These are phyloP conservation scores for Watsonalla cultraria DNA, from an alignment of 2,888 invertebrate genomes.

Conservation along the genomic window DNA sequence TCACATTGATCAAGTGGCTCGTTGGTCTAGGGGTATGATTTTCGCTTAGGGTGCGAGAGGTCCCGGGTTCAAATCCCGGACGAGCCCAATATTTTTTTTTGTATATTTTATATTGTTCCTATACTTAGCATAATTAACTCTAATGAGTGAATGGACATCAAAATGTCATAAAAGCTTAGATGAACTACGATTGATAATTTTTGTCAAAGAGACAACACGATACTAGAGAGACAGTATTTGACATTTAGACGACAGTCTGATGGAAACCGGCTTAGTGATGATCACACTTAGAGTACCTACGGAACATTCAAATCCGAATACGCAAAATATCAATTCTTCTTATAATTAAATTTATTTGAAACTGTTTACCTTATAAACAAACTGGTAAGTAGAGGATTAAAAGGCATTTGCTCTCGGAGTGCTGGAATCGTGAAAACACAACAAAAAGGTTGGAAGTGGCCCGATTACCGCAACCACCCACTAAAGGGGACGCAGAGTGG, in stretches of 20 bases:
- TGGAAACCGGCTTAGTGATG: too few relatives aligned
- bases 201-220: too few relatives aligned
- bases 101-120: background rate
- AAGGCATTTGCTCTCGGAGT: background rate
- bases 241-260: too few relatives aligned
- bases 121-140: background rate
- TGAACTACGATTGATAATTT: too few relatives aligned
- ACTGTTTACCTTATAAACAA: background rate
- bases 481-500: background rate
- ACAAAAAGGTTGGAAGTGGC: background rate
- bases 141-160: too few relatives aligned
- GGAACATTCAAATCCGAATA: too few relatives aligned
- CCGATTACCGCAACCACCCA: background rate
- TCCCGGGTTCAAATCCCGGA: slow-evolving; percentile 76
- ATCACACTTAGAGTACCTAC: too few relatives aligned
- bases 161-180: too few relatives aligned
- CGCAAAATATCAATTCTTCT: too few relatives aligned
- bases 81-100: slow-evolving; percentile 47
- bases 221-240: too few relatives aligned
- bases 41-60: slow-evolving; percentile 78
- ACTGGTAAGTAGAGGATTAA: background rate
- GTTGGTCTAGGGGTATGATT: slow-evolving; percentile 80
- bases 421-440: background rate
- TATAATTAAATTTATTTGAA: background rate
- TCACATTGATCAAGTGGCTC: slow-evolving; percentile 34